These are phyloP conservation scores for Dipodomys ordii DNA, from an alignment of 2,113 vertebrate genomes.

Conservation along the genomic window DNA sequence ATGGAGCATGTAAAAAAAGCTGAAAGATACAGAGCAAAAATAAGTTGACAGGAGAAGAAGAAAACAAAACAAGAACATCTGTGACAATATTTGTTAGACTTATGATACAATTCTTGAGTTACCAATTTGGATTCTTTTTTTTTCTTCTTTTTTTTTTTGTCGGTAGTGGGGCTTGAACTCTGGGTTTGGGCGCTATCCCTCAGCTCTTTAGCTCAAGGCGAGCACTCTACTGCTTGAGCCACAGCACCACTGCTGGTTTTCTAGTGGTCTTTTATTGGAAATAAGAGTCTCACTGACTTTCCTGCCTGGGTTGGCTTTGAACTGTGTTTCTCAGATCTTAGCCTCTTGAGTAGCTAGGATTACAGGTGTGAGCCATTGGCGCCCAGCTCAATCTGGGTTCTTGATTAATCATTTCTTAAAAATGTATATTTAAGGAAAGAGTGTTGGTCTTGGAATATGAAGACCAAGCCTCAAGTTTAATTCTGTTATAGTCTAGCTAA, in stretches of 20 bases:
- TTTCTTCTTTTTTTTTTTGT: no score
- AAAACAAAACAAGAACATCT: neutral
- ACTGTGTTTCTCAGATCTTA: no score
- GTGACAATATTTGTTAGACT: neutral
- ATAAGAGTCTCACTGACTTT: no score
- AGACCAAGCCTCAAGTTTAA: neutral
- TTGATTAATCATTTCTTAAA: neutral
- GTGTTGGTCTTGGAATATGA: neutral
- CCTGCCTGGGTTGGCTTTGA: no score
- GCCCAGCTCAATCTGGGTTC: neutral
- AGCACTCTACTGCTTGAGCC: no score
- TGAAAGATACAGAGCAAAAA: neutral
- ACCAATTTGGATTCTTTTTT: neutral
- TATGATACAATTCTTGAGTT: neutral
- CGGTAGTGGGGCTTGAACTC: no score
- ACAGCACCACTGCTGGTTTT: no score
- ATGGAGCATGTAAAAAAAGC: neutral
- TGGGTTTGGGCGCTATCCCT: no score
- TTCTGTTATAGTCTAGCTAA: neutral
- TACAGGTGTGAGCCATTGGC: no score
- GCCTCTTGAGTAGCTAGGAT: no score
- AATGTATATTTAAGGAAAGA: slow-evolving; percentile 5
- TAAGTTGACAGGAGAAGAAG: neutral
- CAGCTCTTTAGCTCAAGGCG: no score
- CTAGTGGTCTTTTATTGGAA: no score